These are phyloP conservation scores for Poecilobothrus nobilitatus DNA, from an alignment of 2,888 invertebrate species.

Conservation along the genomic window DNA sequence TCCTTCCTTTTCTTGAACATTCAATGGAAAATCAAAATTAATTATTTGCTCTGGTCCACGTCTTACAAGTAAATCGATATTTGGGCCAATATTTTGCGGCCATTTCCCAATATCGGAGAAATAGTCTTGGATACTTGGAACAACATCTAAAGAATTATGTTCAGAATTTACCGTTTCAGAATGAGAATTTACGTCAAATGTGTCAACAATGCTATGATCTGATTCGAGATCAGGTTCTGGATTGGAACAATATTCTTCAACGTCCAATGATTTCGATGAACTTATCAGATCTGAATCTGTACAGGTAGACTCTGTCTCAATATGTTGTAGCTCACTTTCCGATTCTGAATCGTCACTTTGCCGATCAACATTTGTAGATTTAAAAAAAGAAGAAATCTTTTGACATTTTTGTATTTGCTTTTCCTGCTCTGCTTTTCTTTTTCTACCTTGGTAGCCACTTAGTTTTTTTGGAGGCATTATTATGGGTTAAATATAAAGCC, in stretches of 20 bases:
- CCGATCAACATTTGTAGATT: neutral
- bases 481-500: slow-evolving; percentile 12
- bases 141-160: slow-evolving; percentile 5
- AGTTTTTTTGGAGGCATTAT: slow-evolving; percentile 12
- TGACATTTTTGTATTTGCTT: neutral
- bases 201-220: neutral
- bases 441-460: slow-evolving; percentile 11
- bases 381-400: slow-evolving; percentile 3
- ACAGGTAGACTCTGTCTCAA: no score
- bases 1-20: slow-evolving; percentile 8
- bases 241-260: neutral
- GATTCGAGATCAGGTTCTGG: neutral
- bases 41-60: neutral
- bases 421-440: slow-evolving; percentile 10
- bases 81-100: neutral
- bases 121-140: neutral
- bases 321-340: no score
- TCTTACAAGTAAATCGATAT: neutral
- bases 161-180: neutral
- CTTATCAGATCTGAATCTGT: no score
- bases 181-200: neutral
- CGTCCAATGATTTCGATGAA: neutral
- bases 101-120: neutral
- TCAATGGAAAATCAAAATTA: neutral
- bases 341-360: no score